Evolutionary conservation across 2,797 vertebrate genomes (phyloP).

Genomic region (Pseudochromis fuscus): DNA sequence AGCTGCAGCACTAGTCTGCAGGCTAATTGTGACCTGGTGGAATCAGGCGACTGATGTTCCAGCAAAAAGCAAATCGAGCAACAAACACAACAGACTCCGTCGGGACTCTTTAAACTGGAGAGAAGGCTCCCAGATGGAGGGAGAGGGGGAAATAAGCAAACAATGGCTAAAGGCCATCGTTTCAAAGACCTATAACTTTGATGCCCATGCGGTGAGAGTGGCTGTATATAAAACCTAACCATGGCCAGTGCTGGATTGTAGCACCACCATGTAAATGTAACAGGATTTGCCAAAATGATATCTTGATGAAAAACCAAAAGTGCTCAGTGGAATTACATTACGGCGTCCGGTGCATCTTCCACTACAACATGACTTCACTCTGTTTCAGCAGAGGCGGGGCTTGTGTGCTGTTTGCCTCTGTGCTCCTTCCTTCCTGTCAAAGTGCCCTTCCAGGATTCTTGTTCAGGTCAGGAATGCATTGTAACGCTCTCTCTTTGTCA

Average conservation of each 20-base stretch:
- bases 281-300: conserved; percentile 53
- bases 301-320: conserved; percentile 46
- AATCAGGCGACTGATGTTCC: conserved; percentile 69
- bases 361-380: conserved; percentile 67
- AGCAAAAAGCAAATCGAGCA: conserved; percentile 67
- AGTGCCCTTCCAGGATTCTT: conserved; percentile 66
- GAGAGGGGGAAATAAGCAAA: conserved; percentile 62
- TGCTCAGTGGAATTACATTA: conserved; percentile 38
- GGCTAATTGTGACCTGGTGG: conserved; percentile 80
- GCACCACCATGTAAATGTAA: conserved; percentile 42
- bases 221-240: conserved; percentile 43
- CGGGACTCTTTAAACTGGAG: conserved; percentile 58
- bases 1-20: conserved; percentile 58
- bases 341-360: conserved; percentile 38
- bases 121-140: conserved; percentile 58
- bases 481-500: conserved; percentile 31
- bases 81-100: conserved; percentile 65
- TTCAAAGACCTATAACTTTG: conserved; percentile 61
- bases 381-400: conserved; percentile 38
- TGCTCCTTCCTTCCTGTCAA: conserved; percentile 70
- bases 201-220: conserved; percentile 37
- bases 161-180: conserved; percentile 58
- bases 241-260: conserved; percentile 29
- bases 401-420: conserved; percentile 33
- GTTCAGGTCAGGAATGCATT: conserved; percentile 56